Conservation (phyloP, 1,140 invertebrate genomes). For the Aphelenchoides besseyi region DNA sequence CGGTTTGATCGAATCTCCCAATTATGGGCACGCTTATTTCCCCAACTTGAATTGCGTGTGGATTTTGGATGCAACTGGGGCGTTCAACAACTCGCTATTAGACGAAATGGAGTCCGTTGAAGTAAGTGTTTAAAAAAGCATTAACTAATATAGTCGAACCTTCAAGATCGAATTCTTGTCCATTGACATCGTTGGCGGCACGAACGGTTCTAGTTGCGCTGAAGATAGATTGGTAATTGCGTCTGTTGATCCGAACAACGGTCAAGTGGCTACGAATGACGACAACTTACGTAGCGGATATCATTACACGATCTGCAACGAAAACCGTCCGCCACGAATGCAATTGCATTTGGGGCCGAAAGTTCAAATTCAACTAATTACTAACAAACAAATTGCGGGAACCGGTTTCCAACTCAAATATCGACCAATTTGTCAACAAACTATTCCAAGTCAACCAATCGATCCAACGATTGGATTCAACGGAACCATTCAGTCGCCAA, state of each 20-base stretch:
- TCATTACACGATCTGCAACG: slow-evolving; percentile 25
- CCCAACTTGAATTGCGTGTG: slow-evolving; percentile 63
- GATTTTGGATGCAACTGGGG: slow-evolving; percentile 61
- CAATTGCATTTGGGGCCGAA: slow-evolving; percentile 24
- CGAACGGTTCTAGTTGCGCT: background rate
- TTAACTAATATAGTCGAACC: background rate
- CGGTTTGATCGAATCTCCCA: slow-evolving; percentile 54
- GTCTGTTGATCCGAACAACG: background rate
- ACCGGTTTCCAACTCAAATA: slow-evolving; percentile 50
- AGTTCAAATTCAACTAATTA: slow-evolving; percentile 60
- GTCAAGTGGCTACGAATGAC: slow-evolving; percentile 21
- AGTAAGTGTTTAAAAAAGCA: slow-evolving; percentile 16
- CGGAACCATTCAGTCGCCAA: slow-evolving; percentile 57
- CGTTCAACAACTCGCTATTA: slow-evolving; percentile 9
- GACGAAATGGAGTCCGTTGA: background rate
- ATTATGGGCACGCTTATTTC: slow-evolving; percentile 57
- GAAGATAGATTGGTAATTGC: background rate
- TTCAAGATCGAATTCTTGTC: background rate
- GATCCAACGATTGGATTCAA: slow-evolving; percentile 28
- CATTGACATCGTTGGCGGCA: background rate
- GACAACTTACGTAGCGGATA: background rate
- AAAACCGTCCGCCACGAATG: slow-evolving; percentile 25
- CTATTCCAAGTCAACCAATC: background rate
- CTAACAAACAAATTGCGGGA: slow-evolving; percentile 52
- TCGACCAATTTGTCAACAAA: slow-evolving; percentile 11